phyloP scores from a whole-genome alignment of 2,113 vertebrate genomes.

The Charadrius vociferus region DNA sequence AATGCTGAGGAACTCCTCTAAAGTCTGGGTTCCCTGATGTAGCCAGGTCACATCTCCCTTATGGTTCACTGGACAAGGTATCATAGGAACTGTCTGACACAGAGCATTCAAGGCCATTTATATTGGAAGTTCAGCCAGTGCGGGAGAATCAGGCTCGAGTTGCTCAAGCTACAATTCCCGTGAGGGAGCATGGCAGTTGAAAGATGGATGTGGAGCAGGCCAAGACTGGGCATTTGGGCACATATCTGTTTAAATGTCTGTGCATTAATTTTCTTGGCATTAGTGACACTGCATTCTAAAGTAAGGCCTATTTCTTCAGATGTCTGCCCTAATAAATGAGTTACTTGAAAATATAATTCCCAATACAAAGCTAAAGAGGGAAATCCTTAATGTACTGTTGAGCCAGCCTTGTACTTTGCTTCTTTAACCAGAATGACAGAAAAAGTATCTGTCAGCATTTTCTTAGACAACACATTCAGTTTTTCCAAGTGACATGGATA shows the following conservation, averaged over 20 bases:
- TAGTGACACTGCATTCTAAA: neutral
- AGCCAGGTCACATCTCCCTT: neutral
- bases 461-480: neutral
- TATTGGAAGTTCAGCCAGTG: neutral
- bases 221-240: neutral
- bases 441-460: constrained; percentile 25
- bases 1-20: neutral
- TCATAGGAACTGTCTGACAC: neutral
- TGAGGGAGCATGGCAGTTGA: neutral
- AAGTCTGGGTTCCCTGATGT: neutral
- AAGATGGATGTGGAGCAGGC: neutral
- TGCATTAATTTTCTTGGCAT: neutral
- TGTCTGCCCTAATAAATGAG: neutral
- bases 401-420: neutral
- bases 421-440: neutral
- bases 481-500: constrained; percentile 21
- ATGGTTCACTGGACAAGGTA: neutral
- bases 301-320: neutral
- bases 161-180: neutral
- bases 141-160: neutral
- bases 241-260: neutral
- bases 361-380: neutral
- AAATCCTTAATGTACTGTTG: neutral
- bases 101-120: neutral
- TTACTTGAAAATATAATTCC: neutral